Percentiles rank a stretch among this genome's conserved stretches.
Conservation (phyloP, 2,888 invertebrate genomes). For the Watsonalla binaria region DNA sequence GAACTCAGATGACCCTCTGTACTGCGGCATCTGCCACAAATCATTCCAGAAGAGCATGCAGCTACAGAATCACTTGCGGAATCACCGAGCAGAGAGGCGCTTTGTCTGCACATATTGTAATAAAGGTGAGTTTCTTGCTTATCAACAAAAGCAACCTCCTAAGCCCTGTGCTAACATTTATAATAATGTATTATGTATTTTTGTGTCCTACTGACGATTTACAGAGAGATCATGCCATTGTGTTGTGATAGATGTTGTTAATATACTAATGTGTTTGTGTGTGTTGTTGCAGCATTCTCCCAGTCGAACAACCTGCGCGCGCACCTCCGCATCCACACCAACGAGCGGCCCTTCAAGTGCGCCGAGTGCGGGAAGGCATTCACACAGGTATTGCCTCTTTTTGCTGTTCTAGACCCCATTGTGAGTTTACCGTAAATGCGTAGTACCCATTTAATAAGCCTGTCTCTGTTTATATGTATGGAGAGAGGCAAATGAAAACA, state of each 20-base stretch:
- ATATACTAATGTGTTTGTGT: neutral
- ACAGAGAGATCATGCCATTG: too few relatives aligned
- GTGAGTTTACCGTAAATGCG: too few relatives aligned
- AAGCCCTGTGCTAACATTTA: too few relatives aligned
- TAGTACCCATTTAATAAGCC: too few relatives aligned
- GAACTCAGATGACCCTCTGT: constrained; percentile 42
- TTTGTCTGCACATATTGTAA: constrained; percentile 75
- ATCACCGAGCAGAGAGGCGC: constrained; percentile 72
- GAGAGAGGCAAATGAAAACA: too few relatives aligned
- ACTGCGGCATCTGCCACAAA: constrained; percentile 71
- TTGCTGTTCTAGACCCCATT: neutral
- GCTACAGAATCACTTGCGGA: constrained; percentile 70
- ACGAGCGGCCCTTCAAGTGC: constrained; percentile 74
- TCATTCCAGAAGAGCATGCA: constrained; percentile 68
- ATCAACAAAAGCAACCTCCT: too few relatives aligned
- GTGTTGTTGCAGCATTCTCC: constrained; percentile 58
- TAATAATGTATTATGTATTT: too few relatives aligned
- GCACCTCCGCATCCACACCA: constrained; percentile 73
- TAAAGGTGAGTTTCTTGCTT: too few relatives aligned
- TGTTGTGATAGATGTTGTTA: too few relatives aligned
- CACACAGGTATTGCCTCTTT: constrained; percentile 56
- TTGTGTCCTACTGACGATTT: too few relatives aligned
- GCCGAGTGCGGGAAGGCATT: constrained; percentile 73
- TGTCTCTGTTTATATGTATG: too few relatives aligned
- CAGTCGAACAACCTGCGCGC: constrained; percentile 74